Evolutionary conservation across 2,888 invertebrate genomes (phyloP).

Genomic region (Drosophila bunnanda): DNA sequence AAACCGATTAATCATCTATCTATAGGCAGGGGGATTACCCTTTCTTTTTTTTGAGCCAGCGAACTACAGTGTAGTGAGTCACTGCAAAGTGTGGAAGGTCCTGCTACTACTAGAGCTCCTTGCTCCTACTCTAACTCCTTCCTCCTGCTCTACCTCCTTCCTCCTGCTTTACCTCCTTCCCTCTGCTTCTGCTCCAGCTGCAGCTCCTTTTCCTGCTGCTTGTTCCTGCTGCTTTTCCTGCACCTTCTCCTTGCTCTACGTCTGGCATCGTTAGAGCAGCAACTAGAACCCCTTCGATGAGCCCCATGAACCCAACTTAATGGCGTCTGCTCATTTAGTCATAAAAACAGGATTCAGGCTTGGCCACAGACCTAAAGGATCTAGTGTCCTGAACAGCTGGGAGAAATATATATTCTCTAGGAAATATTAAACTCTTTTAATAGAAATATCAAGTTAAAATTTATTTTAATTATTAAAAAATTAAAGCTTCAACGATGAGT

Average conservation of each 20-base stretch:
- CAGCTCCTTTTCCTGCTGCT: conserved; percentile 2
- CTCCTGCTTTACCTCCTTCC: no score
- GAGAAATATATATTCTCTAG: neutral
- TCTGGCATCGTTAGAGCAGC: conserved; percentile 12
- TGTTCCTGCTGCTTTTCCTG: neutral
- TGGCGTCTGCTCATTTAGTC: conserved; percentile 72
- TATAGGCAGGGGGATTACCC: conserved; percentile 14
- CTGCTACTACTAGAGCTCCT: neutral
- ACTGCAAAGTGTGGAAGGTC: conserved; percentile 38
- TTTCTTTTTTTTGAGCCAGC: conserved; percentile 14
- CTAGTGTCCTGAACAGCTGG: neutral
- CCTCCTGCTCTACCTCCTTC: neutral
- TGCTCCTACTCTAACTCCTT: conserved; percentile 10
- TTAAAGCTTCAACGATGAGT: neutral
- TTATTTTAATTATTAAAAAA: neutral
- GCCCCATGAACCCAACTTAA: conserved; percentile 52
- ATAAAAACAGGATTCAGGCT: conserved; percentile 62
- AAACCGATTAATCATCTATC: conserved; percentile 62
- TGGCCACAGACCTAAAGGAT: neutral
- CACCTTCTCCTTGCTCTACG: conserved; percentile 10
- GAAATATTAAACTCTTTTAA: no score
- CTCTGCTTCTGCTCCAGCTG: neutral
- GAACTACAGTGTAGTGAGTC: conserved; percentile 55
- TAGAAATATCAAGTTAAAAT: no score
- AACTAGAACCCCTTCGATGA: neutral